Percentiles rank a stretch among this genome's conserved stretches.
phyloP scores from a whole-genome alignment of 2,113 vertebrate genomes.

The Nannospalax galili region DNA sequence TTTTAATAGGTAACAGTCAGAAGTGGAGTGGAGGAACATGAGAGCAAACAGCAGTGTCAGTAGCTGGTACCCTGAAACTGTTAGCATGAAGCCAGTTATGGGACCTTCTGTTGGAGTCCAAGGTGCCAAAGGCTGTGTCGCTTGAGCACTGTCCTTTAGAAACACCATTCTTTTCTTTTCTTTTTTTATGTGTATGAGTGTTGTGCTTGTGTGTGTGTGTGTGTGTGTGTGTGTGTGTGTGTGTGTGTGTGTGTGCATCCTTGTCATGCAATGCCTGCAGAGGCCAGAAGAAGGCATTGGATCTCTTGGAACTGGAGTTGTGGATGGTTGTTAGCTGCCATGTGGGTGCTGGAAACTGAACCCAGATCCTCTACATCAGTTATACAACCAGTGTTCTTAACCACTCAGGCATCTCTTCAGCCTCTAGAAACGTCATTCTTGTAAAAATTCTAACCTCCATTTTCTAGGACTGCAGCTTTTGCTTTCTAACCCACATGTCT shows the following conservation, averaged over 20 bases:
- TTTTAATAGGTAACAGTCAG: conserved; percentile 81
- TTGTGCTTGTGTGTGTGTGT: no score
- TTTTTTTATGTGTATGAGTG: no score
- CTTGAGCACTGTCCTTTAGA: background rate
- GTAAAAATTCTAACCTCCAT: background rate
- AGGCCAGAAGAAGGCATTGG: no score
- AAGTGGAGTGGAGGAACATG: conserved; percentile 52
- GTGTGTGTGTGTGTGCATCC: no score
- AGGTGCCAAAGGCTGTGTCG: background rate
- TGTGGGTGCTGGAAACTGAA: no score
- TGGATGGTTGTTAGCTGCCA: no score
- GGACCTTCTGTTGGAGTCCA: background rate
- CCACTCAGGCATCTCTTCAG: no score
- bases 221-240: no score
- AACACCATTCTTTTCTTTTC: background rate
- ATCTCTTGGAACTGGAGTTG: no score
- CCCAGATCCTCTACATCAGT: no score
- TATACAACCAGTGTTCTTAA: no score
- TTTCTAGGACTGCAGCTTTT: background rate
- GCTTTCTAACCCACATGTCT: background rate
- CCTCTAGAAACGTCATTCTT: background rate
- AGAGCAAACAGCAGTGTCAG: conserved; percentile 59
- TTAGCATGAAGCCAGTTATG: conserved; percentile 32
- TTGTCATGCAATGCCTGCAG: no score
- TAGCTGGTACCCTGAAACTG: conserved; percentile 8